Percentiles rank a stretch among this genome's conserved stretches.
Evolutionary conservation across 2,888 invertebrate species (phyloP).

Genomic region (Andrena trimmerana): DNA sequence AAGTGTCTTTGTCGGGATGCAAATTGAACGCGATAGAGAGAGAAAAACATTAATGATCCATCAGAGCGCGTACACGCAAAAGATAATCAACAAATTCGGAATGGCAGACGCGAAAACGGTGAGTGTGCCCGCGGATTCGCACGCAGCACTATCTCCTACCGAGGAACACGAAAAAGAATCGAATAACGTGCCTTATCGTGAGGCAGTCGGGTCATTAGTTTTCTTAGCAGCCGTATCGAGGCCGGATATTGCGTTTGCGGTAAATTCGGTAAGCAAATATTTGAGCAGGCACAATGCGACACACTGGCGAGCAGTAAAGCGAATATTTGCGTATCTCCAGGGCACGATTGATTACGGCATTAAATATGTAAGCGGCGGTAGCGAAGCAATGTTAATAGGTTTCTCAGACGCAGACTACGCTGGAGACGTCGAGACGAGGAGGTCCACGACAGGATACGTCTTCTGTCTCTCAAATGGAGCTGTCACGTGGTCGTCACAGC

Average conservation of each 20-base stretch:
- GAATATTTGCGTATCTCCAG: not conserved
- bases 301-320: not conserved
- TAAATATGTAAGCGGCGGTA: not conserved
- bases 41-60: not conserved
- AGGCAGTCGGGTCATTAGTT: not conserved
- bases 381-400: not conserved
- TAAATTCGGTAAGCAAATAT: not conserved
- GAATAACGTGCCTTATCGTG: not conserved
- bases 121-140: not conserved
- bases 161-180: not conserved
- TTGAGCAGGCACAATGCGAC: not conserved
- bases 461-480: not conserved
- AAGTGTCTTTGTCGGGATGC: slow-evolving; percentile 6
- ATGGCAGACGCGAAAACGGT: not conserved
- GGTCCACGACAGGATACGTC: slow-evolving; percentile 1
- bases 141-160: not conserved
- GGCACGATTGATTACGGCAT: not conserved
- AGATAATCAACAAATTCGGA: not conserved
- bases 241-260: slow-evolving; percentile 11
- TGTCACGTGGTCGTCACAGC: not conserved
- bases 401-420: slow-evolving; percentile 8
- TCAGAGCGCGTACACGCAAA: not conserved
- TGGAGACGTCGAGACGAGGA: not conserved
- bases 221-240: not conserved
- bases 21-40: not conserved